Evolutionary conservation across 2,888 invertebrate species (phyloP).

Genomic region (Odontothrips loti): DNA sequence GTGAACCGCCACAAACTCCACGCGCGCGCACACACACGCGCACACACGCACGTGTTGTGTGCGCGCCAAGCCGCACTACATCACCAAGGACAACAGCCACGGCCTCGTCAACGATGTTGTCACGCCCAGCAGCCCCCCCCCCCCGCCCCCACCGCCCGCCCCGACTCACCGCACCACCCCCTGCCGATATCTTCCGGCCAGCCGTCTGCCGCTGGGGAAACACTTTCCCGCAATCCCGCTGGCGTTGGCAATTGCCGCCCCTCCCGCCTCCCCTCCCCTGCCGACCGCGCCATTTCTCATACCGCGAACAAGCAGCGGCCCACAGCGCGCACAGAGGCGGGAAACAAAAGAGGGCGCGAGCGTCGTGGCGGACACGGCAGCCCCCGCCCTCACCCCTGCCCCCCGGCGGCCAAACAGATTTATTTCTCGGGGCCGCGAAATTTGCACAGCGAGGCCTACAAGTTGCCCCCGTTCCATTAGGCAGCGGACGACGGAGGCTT

Average conservation of each 20-base stretch:
- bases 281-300: not conserved
- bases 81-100: too few relatives aligned
- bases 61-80: too few relatives aligned
- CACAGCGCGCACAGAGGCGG: not conserved
- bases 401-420: not conserved
- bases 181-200: not conserved
- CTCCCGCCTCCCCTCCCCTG: not conserved
- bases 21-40: not conserved
- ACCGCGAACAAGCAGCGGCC: not conserved
- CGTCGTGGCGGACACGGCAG: not conserved
- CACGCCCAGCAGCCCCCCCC: not conserved
- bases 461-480: not conserved
- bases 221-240: not conserved
- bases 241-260: not conserved
- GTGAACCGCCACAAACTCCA: not conserved
- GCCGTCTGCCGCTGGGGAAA: too few relatives aligned
- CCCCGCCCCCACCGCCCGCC: not conserved
- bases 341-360: not conserved
- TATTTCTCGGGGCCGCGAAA: constrained; percentile 4
- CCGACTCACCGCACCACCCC: not conserved
- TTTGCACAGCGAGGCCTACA: not conserved
- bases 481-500: not conserved
- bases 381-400: not conserved
- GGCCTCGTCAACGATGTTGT: too few relatives aligned
- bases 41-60: not conserved